Evolutionary conservation across 2,113 vertebrate genomes (phyloP).

Genomic region (Mustela lutreola): DNA sequence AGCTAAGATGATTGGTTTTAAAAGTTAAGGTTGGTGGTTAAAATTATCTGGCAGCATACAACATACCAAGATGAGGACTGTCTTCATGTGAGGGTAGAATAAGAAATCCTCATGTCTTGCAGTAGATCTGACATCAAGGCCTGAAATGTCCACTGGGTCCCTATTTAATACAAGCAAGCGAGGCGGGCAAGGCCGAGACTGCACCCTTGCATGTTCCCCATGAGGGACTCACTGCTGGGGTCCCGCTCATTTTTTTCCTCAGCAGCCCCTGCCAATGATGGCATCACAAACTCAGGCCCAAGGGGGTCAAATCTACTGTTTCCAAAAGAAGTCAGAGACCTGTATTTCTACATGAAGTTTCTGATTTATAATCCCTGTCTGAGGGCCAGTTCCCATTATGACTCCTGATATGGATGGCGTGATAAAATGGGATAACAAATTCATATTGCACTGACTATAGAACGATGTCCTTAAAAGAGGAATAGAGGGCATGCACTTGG

Average conservation of each 20-base stretch:
- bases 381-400: neutral
- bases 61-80: neutral
- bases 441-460: neutral
- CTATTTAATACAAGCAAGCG: neutral
- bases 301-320: neutral
- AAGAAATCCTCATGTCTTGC: neutral
- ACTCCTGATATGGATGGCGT: neutral
- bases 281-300: neutral
- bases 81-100: neutral
- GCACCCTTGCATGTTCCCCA: rapidly evolving
- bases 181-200: neutral
- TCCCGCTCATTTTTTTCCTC: neutral
- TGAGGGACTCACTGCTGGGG: neutral
- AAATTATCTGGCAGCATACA: neutral
- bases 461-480: neutral
- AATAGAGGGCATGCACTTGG: neutral
- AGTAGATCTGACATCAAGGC: neutral
- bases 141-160: neutral
- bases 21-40: neutral
- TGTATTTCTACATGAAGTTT: neutral
- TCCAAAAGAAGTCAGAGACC: constrained; percentile 51
- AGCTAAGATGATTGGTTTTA: constrained; percentile 6
- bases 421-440: neutral
- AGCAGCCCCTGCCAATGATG: neutral
- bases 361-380: neutral